Base-by-base conservation (phyloP, 64 coral and sea anemone species). In the Astreopora myriophthalma region DNA sequence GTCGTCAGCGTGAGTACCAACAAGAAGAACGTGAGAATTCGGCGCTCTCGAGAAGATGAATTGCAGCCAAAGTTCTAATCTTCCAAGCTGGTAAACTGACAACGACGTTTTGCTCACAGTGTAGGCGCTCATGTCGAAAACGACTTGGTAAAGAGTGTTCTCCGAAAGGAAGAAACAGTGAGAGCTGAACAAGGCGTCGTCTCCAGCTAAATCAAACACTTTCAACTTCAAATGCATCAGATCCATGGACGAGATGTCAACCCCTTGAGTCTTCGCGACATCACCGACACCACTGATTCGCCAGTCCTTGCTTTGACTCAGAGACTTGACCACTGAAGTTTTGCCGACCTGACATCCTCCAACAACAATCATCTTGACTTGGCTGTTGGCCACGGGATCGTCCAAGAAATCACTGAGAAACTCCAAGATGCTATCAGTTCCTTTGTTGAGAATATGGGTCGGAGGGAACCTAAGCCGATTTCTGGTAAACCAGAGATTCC, bases 121-220 rank as follows among this genome's bases (percentile, higher is more conserved):
- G 52, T 94, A 97, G 30, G 88, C 79, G 73, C 91, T 81, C 91
- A 97, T 94, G 20, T 97, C 95, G 26, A 97, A 97, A 16, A 93
- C 91, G 3, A 87, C 95, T 66, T 90, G 95, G 71, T 97, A 97
- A n/a, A 97, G 89, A 74, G 91, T 94, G 81, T 97, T 97, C 71
- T 97, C 95, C 23, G 95, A 93, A 26, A 97, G 25, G 66, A 97
- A 97, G 3, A 97, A 78, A 28, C 87, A 79, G 46, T 97, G 91
- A 20, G 87, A 78, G 33, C 74, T 80, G 32, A 97, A 76, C 17
- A 90, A 90, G 1, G 81, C 23, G 7, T 92, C 71, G 62, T 97
- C 95, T 39, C 95, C 95, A 20, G 84, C 91, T 23, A 97, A 73
- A 44, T 97, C 95, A 65, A 97, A 97, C 4, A 97, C 91, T 33